Percentiles rank a stretch among this genome's conserved stretches.
phyloP scores from a whole-genome alignment of 2,888 invertebrate genomes.

The Shargacucullia verbasci region DNA sequence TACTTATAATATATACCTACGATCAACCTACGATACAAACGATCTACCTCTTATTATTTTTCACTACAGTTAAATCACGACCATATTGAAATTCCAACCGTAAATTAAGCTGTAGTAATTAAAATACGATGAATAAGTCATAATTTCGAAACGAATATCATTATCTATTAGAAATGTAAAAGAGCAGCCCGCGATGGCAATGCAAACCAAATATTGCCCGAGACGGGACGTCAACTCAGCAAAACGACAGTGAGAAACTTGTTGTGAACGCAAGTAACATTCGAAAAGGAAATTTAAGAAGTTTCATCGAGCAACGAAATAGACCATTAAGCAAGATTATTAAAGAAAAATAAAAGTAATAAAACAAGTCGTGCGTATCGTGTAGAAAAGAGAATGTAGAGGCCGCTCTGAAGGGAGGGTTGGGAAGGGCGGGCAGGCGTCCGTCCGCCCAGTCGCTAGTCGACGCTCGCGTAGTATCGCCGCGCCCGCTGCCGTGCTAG shows the following conservation, averaged over 20 bases:
- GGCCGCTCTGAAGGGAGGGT: slow-evolving; percentile 64
- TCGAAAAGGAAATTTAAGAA: slow-evolving; percentile 75
- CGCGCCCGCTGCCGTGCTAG: slow-evolving; percentile 38
- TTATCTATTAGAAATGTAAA: slow-evolving; percentile 10
- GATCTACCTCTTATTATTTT: neutral
- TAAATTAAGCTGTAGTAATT: slow-evolving; percentile 1
- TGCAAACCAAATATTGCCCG: slow-evolving; percentile 22
- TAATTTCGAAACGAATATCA: neutral
- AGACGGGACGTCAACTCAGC: slow-evolving; percentile 35
- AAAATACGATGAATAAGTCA: neutral
- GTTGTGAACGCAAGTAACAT: slow-evolving; percentile 65
- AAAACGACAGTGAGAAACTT: slow-evolving; percentile 59
- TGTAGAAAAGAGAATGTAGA: slow-evolving; percentile 72
- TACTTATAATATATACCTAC: no score
- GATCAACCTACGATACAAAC: no score
- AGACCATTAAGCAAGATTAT: slow-evolving; percentile 84
- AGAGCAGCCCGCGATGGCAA: slow-evolving; percentile 9
- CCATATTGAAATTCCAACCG: neutral
- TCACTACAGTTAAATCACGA: neutral
- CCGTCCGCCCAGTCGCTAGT: slow-evolving; percentile 71
- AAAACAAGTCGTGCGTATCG: slow-evolving; percentile 82
- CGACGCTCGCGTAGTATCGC: slow-evolving; percentile 62
- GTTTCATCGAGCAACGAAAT: slow-evolving; percentile 79
- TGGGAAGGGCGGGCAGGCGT: slow-evolving; percentile 67
- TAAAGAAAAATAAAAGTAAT: slow-evolving; percentile 87